These are phyloP conservation scores for Ptilodon capucinus DNA, from an alignment of 2,888 invertebrate species.

Conservation along the genomic window DNA sequence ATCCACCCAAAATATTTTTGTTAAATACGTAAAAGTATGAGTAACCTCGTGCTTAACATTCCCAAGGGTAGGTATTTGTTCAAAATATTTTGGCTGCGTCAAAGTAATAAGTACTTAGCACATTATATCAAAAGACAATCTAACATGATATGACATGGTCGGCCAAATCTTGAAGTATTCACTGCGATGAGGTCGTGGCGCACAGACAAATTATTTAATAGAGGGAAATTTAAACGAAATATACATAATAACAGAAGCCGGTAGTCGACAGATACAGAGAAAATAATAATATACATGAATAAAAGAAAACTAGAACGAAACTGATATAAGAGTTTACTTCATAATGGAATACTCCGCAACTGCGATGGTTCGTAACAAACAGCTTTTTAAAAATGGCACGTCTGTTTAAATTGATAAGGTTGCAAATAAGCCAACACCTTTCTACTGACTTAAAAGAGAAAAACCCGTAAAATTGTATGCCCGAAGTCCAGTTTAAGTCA, in stretches of 20 bases:
- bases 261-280: constrained; percentile 3
- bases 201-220: not conserved
- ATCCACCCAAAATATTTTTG: no score
- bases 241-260: constrained; percentile 1
- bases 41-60: no score
- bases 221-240: not conserved
- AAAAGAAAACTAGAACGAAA: constrained; percentile 13
- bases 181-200: constrained; percentile 27
- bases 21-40: no score
- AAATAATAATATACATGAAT: constrained; percentile 4
- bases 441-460: no score
- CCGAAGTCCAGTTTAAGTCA: no score
- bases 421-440: no score
- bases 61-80: no score
- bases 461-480: no score
- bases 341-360: constrained; percentile 10
- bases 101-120: constrained; percentile 11
- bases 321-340: not conserved
- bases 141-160: constrained; percentile 53
- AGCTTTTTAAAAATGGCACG: no score
- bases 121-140: constrained; percentile 35
- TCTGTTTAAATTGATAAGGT: no score
- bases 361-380: constrained; percentile 10
- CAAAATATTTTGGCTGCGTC: constrained; percentile 15
- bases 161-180: constrained; percentile 47